Evolutionary conservation across 2,797 vertebrate genomes (phyloP).

Genomic region (Crocodylus rhombifer): DNA sequence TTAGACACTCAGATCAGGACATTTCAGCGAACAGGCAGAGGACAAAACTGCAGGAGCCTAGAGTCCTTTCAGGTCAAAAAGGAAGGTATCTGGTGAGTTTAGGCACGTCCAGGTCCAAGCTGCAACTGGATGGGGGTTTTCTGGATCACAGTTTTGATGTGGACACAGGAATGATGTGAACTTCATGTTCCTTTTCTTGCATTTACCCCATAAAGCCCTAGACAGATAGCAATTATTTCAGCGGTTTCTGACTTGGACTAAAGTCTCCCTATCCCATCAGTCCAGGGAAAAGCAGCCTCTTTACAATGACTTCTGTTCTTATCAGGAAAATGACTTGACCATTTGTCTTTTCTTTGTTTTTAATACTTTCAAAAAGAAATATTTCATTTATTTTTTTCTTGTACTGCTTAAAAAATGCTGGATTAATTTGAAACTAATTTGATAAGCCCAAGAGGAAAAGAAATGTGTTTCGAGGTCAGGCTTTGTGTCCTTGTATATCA

Average conservation of each 20-base stretch:
- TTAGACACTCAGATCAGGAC: too few species aligned
- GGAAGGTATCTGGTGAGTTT: too few species aligned
- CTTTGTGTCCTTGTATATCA: conserved; percentile 35
- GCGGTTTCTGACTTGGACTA: not conserved
- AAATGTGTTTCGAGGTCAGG: conserved; percentile 38
- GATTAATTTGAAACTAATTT: conserved; percentile 41
- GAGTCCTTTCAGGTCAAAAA: too few species aligned
- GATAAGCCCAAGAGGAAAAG: conserved; percentile 31
- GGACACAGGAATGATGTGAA: too few species aligned
- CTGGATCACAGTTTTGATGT: too few species aligned
- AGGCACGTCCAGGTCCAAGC: too few species aligned
- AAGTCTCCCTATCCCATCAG: not conserved
- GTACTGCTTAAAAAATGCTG: conserved; percentile 16
- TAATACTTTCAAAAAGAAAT: conserved; percentile 46
- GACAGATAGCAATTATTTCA: not conserved
- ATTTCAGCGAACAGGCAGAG: too few species aligned
- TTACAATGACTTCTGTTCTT: not conserved
- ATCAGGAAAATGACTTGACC: not conserved
- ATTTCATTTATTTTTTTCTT: not conserved
- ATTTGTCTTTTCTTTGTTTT: conserved; percentile 33
- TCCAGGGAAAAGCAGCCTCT: not conserved
- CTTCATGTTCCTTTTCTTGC: too few species aligned
- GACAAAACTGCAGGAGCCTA: too few species aligned
- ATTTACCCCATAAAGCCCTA: not conserved
- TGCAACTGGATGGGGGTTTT: too few species aligned